These are phyloP conservation scores for Asteroscopus sphinx DNA, from an alignment of 2,888 invertebrate genomes.

Conservation along the genomic window DNA sequence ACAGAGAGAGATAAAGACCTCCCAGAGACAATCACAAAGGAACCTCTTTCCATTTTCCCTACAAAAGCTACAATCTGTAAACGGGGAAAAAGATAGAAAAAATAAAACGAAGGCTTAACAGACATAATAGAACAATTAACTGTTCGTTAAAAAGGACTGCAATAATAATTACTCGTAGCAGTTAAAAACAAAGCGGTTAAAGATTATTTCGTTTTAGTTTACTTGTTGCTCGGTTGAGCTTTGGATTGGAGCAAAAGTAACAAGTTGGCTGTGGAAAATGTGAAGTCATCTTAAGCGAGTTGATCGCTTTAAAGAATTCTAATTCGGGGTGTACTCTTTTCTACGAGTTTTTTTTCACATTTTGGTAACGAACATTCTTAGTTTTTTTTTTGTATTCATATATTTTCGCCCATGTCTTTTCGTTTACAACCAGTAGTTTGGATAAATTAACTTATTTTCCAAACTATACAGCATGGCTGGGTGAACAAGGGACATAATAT, in stretches of 20 bases:
- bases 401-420: no score
- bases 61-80: slow-evolving; percentile 30
- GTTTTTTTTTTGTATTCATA: no score
- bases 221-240: slow-evolving; percentile 32
- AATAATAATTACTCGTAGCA: slow-evolving; percentile 38
- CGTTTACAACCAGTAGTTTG: no score
- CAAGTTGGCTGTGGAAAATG: background rate
- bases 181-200: slow-evolving; percentile 13
- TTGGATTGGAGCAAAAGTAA: background rate
- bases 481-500: no score
- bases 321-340: no score
- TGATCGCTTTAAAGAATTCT: no score
- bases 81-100: slow-evolving; percentile 19
- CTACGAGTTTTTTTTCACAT: no score
- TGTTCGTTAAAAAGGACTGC: slow-evolving; percentile 30
- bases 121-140: slow-evolving; percentile 44
- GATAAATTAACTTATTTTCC: no score
- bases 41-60: slow-evolving; percentile 17
- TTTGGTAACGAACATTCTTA: no score
- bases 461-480: no score
- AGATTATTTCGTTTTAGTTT: slow-evolving; percentile 8
- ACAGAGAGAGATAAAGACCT: slow-evolving; percentile 20
- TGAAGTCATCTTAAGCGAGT: no score
- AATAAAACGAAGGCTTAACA: slow-evolving; percentile 32
- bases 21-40: slow-evolving; percentile 24